A percentile compares a stretch with the other conserved stretches of the same genome.
phyloP scores from a whole-genome alignment of 2,797 vertebrate genomes.

The Falco cherrug region DNA sequence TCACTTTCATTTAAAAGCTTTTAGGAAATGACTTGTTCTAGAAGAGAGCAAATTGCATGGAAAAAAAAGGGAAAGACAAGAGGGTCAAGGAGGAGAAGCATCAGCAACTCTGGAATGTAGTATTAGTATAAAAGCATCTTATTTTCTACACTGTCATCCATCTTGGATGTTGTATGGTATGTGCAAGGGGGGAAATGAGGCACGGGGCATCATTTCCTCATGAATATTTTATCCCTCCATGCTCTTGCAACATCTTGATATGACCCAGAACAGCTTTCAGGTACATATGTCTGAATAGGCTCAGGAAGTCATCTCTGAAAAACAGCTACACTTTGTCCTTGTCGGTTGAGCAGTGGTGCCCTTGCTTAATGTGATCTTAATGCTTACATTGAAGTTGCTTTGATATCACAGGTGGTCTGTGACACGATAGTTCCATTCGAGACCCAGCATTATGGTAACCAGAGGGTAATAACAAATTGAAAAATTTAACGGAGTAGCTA shows the following conservation, averaged over 20 bases:
- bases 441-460: neutral
- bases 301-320: neutral
- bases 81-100: neutral
- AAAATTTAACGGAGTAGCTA: neutral
- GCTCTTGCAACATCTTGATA: neutral
- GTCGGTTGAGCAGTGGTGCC: rapidly evolving
- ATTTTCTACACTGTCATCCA: neutral
- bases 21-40: neutral
- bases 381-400: neutral
- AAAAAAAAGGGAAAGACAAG: neutral
- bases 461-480: neutral
- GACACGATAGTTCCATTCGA: neutral
- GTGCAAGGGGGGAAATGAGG: neutral
- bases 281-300: neutral
- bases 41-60: neutral
- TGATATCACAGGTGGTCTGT: neutral
- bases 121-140: neutral
- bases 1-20: neutral
- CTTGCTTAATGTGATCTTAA: neutral
- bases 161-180: neutral
- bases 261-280: neutral
- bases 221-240: neutral
- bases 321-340: neutral
- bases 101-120: neutral
- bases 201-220: neutral